Evolutionary conservation across 2,797 vertebrate species (phyloP), one percentile per base, ranked within the genome.

Genomic region (Sebastiscus albofasciatus): DNA sequence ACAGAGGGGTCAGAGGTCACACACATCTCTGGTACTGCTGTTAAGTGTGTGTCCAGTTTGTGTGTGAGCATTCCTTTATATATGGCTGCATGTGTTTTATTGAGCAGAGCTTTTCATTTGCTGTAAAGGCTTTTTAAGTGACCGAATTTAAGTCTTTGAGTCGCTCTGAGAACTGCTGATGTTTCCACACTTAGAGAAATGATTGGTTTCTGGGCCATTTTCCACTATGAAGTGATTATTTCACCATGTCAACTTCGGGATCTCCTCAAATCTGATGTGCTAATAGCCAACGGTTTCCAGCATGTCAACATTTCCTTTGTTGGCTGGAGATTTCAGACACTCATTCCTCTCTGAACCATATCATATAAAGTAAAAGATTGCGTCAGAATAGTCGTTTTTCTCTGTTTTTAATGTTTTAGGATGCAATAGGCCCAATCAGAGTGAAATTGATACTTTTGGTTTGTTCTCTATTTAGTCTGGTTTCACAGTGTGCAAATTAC

Each of bases 1-100:
- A 82, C 52, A 88, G 36, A 80, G 52, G 31, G 70, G 42, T 76
- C 67, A 81, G n/a, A 88, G 81, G 89, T 89, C 79, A 87, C 71
- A 75, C 54, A 67, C 16, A 22, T 58, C 42, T 66, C 24, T n/a
- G 24, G 49, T 31, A 72, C 39, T 20, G 49, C 46, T 29, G 22
- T 24, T 14, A 33, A 52, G 24, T n/a, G 60, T 24, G 70, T 12
- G 29, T 3, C 14, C 39, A 42, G 39, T 42, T 14, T 42, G 14
- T 42, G 60, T 54, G 70, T 12, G 22, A 12, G 62, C 42, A 46
- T 71, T 66, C 65, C 49, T 71, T 56, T 60, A 36, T 66, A 60
- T 54, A 70, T 26, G 14, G 36, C 67, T 26, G 33, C 56, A 31
- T 42, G 71, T 39, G 36, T 1, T 18, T 59, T 14, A 29, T 26